Percentiles rank a stretch among this genome's conserved stretches.
These are phyloP conservation scores for Philypnodon macrostomus DNA, from an alignment of 2,797 vertebrate species.

Conservation along the genomic window DNA sequence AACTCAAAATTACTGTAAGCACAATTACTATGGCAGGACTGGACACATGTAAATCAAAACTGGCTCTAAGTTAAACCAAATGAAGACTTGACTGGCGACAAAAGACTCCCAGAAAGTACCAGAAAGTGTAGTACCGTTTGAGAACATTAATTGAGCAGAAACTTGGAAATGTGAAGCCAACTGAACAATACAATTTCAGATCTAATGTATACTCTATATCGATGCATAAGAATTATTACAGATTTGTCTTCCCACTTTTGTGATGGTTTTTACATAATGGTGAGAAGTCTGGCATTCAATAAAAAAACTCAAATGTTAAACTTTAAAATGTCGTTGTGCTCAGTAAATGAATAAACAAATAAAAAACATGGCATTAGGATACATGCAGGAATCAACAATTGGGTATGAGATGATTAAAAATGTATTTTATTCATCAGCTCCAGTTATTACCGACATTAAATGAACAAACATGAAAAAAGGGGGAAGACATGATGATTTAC, in stretches of 20 bases:
- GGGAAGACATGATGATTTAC: constrained; percentile 56
- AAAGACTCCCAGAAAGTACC: no score
- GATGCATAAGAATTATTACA: constrained; percentile 60
- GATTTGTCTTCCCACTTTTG: not conserved
- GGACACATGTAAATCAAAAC: no score
- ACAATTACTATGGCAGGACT: no score
- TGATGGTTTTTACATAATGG: not conserved
- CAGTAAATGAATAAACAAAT: not conserved
- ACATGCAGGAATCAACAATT: constrained; percentile 23
- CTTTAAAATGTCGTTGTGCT: not conserved
- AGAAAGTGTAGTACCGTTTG: no score
- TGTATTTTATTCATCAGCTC: constrained; percentile 76
- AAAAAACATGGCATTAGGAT: constrained; percentile 4
- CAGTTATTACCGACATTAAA: constrained; percentile 65
- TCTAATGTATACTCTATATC: no score
- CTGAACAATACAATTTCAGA: no score
- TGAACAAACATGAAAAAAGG: constrained; percentile 58
- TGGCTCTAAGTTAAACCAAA: no score
- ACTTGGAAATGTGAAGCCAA: no score
- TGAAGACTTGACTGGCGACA: no score
- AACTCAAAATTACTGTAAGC: no score
- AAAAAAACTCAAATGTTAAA: not conserved
- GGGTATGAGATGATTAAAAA: constrained; percentile 70
- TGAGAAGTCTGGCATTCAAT: not conserved
- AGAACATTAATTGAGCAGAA: no score